phyloP scores from a whole-genome alignment of 2,888 invertebrate species.

The Chydorus sphaericus region DNA sequence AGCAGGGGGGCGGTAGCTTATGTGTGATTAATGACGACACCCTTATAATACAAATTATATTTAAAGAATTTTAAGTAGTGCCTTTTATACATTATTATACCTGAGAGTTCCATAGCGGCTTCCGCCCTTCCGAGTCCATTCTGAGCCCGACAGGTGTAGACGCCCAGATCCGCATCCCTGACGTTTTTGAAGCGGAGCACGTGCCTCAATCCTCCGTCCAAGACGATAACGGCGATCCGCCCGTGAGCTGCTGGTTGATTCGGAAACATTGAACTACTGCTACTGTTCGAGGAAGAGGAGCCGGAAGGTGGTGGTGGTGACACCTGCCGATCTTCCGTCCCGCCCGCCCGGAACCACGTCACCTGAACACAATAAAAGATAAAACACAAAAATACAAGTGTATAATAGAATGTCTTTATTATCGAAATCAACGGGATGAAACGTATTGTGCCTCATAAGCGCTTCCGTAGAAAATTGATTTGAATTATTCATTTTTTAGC shows the following conservation, averaged over 20 bases:
- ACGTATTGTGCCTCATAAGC: too few species aligned
- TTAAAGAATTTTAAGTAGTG: background rate
- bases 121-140: conserved; percentile 8
- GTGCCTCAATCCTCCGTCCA: background rate
- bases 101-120: conserved; percentile 7
- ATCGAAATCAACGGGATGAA: too few species aligned
- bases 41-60: background rate
- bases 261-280: too few species aligned
- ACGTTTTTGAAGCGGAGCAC: conserved; percentile 9
- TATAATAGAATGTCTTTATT: background rate
- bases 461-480: too few species aligned
- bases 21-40: background rate
- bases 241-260: too few species aligned
- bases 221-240: background rate
- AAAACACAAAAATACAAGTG: background rate
- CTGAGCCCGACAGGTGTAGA: conserved; percentile 9
- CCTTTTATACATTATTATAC: too few species aligned
- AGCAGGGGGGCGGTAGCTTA: too few species aligned
- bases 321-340: background rate
- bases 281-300: background rate
- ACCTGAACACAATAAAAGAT: background rate
- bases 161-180: conserved; percentile 10
- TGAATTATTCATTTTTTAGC: too few species aligned
- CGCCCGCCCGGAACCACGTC: background rate
- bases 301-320: background rate